Conservation (phyloP, 2,113 vertebrate species). For the Pelecanus crispus region DNA sequence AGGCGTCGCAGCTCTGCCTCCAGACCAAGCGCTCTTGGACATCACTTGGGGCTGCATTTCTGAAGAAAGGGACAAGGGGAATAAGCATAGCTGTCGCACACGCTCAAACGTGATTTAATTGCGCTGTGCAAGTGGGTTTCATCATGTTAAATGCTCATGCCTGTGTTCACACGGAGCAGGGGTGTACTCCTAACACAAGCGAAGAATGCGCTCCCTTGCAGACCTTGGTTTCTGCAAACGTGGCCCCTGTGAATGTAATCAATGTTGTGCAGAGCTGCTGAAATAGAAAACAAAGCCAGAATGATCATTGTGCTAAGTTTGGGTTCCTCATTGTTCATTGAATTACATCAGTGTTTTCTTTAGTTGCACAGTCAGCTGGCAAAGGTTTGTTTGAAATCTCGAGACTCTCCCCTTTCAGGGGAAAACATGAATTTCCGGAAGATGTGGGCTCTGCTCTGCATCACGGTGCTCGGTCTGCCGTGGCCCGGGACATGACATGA, state of each 20-base stretch:
- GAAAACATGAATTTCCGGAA: conserved; percentile 13
- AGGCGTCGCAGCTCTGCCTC: background rate
- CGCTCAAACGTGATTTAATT: rapidly evolving
- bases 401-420: conserved; percentile 30
- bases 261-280: conserved; percentile 39
- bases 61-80: background rate
- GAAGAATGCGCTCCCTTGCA: background rate
- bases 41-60: background rate
- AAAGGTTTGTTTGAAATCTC: conserved; percentile 39
- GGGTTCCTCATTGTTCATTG: conserved; percentile 46
- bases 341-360: conserved; percentile 57
- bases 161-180: background rate
- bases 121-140: background rate
- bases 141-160: rapidly evolving
- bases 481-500: rapidly evolving
- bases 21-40: background rate
- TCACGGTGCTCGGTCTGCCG: background rate
- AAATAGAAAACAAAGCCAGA: conserved; percentile 42
- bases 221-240: background rate
- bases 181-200: background rate
- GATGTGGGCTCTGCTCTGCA: background rate
- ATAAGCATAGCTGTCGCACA: background rate
- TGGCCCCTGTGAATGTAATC: conserved; percentile 42
- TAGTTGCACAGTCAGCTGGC: conserved; percentile 62
- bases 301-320: conserved; percentile 58